phyloP scores from a whole-genome alignment of 2,888 invertebrate genomes.

The Disparrhopalites patrizii region DNA sequence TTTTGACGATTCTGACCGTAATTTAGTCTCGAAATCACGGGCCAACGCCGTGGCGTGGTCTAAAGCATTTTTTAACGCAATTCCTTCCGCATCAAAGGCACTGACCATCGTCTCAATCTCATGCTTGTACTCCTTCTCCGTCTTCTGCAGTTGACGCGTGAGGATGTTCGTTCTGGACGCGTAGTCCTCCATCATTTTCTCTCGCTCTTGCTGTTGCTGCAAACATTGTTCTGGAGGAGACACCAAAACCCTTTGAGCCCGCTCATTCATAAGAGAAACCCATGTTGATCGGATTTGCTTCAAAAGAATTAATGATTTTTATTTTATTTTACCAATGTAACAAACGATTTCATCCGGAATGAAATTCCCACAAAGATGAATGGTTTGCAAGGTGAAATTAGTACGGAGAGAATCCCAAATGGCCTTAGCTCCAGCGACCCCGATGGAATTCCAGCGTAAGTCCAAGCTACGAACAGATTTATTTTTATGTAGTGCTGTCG shows the following conservation, averaged over 20 bases:
- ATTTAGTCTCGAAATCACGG: conserved; percentile 14
- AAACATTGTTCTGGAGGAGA: conserved; percentile 34
- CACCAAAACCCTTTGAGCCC: neutral
- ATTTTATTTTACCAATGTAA: conserved; percentile 48
- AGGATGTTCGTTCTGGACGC: conserved; percentile 48
- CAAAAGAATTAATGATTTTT: neutral
- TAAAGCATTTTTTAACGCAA: conserved; percentile 32
- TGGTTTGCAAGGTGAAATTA: conserved; percentile 49
- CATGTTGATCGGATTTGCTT: neutral
- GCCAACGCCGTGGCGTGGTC: conserved; percentile 17
- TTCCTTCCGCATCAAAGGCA: conserved; percentile 43
- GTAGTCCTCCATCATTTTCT: conserved; percentile 43
- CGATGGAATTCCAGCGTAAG: conserved; percentile 53
- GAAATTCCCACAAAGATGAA: conserved; percentile 52
- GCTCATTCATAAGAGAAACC: neutral
- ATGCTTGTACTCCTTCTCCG: conserved; percentile 43
- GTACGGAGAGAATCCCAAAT: conserved; percentile 50
- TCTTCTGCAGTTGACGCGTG: conserved; percentile 42
- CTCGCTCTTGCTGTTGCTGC: conserved; percentile 36
- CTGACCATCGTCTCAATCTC: conserved; percentile 43
- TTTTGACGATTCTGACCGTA: neutral
- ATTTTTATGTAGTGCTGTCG: conserved; percentile 50
- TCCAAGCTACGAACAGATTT: conserved; percentile 51
- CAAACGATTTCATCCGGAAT: conserved; percentile 51
- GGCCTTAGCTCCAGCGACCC: conserved; percentile 51